phyloP scores from a whole-genome alignment of 2,113 vertebrate genomes.

The Protomyctophum bolini region DNA sequence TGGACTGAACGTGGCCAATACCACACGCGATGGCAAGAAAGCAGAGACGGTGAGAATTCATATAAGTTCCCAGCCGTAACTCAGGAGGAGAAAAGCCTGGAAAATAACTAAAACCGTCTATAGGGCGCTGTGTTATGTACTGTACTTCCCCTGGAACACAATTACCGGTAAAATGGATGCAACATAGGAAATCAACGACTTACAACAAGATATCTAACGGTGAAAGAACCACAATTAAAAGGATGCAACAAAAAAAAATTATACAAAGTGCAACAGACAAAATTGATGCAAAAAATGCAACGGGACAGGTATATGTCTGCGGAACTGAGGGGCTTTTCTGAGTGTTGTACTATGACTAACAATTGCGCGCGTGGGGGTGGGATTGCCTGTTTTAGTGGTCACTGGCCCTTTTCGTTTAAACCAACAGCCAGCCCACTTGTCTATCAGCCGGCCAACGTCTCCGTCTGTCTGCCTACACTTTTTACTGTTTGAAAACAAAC shows the following conservation, averaged over 20 bases:
- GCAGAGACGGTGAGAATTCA: constrained; percentile 84
- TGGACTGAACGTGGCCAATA: constrained; percentile 90
- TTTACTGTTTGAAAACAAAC: too few relatives aligned
- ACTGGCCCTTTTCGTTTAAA: constrained; percentile 34
- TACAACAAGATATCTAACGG: too few relatives aligned
- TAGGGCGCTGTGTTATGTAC: too few relatives aligned
- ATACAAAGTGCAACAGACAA: too few relatives aligned
- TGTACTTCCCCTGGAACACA: too few relatives aligned
- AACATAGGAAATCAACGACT: too few relatives aligned
- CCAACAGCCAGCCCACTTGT: constrained; percentile 36
- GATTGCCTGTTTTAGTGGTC: constrained; percentile 29
- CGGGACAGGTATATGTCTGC: constrained; percentile 9
- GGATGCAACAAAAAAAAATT: too few relatives aligned
- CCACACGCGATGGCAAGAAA: constrained; percentile 56
- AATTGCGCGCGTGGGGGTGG: constrained; percentile 9
- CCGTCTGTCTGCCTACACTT: neutral
- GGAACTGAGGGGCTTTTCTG: constrained; percentile 50
- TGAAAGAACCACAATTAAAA: too few relatives aligned
- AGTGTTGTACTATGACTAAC: constrained; percentile 49
- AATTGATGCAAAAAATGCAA: too few relatives aligned
- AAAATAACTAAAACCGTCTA: too few relatives aligned
- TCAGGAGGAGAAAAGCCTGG: too few relatives aligned
- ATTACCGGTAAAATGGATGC: too few relatives aligned
- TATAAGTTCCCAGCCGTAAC: neutral
- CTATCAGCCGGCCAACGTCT: constrained; percentile 40